Percentiles rank a stretch among this genome's conserved stretches.
Conservation (phyloP, 1,140 invertebrate species). For the Pygmarrhopalites habei region DNA sequence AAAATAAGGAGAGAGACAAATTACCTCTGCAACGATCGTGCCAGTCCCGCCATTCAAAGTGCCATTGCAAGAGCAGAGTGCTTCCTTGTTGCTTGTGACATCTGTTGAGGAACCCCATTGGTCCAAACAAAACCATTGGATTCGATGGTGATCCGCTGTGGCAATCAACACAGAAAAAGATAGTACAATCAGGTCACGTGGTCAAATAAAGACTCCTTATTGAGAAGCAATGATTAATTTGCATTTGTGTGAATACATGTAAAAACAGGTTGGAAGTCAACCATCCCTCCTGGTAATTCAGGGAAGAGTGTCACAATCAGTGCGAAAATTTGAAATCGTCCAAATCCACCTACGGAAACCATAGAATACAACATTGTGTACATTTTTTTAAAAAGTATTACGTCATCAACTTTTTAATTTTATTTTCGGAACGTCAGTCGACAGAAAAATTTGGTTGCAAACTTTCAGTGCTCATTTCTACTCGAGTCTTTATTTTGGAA, state of each 20-base stretch:
- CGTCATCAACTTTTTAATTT: too few relatives aligned
- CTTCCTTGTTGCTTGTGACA: conserved; percentile 5
- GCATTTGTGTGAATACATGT: not conserved
- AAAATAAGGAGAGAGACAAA: too few relatives aligned
- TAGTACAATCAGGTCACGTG: not conserved
- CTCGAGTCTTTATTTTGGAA: too few relatives aligned
- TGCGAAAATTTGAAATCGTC: conserved; percentile 31
- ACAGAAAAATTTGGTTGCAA: too few relatives aligned
- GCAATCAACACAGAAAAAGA: not conserved
- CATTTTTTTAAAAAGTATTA: too few relatives aligned
- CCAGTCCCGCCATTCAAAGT: conserved; percentile 7
- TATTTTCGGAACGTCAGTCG: too few relatives aligned
- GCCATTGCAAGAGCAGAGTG: conserved; percentile 16
- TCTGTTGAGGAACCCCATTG: not conserved
- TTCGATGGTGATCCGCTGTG: conserved; percentile 4
- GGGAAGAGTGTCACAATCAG: conserved; percentile 13
- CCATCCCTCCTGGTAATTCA: conserved; percentile 24
- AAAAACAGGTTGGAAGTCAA: conserved; percentile 19
- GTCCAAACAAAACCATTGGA: conserved; percentile 13
- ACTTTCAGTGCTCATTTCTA: too few relatives aligned
- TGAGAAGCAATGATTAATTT: conserved; percentile 2
- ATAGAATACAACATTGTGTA: too few relatives aligned
- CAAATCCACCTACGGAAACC: conserved; percentile 23
- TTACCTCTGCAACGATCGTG: conserved; percentile 16
- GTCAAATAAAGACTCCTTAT: not conserved